These are phyloP conservation scores for Stigmatopora nigra DNA, from an alignment of 2,113 vertebrate genomes.

Conservation along the genomic window DNA sequence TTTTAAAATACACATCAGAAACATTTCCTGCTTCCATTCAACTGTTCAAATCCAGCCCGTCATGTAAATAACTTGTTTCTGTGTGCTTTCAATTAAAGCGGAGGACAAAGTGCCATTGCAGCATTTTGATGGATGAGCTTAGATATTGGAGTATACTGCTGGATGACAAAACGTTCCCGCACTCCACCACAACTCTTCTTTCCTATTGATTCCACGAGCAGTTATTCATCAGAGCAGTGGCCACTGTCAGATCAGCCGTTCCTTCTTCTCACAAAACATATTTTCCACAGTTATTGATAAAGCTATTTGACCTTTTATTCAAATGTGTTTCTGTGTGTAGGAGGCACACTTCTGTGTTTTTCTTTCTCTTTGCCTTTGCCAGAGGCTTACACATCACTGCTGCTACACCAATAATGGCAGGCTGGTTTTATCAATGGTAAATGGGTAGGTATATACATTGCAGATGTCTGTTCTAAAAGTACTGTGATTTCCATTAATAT, in stretches of 20 bases:
- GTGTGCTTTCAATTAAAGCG: constrained; percentile 74
- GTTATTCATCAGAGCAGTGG: constrained; percentile 72
- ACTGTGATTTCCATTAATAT: constrained; percentile 57
- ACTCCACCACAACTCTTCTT: constrained; percentile 74
- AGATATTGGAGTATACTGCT: constrained; percentile 73
- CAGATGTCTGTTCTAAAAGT: constrained; percentile 65
- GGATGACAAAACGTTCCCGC: constrained; percentile 74
- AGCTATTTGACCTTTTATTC: constrained; percentile 72
- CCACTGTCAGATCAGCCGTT: constrained; percentile 66
- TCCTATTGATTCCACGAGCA: constrained; percentile 68
- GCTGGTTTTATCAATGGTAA: constrained; percentile 71
- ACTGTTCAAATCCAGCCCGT: constrained; percentile 64
- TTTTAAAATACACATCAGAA: constrained; percentile 50
- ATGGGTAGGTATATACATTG: constrained; percentile 68
- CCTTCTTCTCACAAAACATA: constrained; percentile 67
- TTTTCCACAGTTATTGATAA: constrained; percentile 72
- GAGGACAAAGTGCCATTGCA: constrained; percentile 61
- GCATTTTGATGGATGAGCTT: constrained; percentile 71
- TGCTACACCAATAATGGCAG: constrained; percentile 65
- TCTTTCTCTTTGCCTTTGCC: constrained; percentile 57
- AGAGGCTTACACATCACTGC: constrained; percentile 59
- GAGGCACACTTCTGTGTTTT: constrained; percentile 60
- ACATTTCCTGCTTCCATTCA: constrained; percentile 58
- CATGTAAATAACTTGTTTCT: constrained; percentile 76
- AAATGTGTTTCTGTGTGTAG: constrained; percentile 44